Conservation (phyloP, 1,140 invertebrate species). For the Drosophila busckii region DNA sequence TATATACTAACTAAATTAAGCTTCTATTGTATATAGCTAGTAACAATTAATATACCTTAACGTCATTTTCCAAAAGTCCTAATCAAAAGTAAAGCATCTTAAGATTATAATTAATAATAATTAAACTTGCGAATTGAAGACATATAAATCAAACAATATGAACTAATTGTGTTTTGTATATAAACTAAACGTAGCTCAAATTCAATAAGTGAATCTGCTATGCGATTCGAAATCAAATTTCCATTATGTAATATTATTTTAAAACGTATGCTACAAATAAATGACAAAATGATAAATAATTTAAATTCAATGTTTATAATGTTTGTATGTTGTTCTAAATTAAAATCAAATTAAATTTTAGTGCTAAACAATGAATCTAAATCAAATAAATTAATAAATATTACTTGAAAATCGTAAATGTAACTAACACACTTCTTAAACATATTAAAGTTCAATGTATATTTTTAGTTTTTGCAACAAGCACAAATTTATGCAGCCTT, state of each 20-base stretch:
- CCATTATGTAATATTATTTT: slow-evolving; percentile 17
- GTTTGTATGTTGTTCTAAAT: slow-evolving; percentile 67
- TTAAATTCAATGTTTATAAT: slow-evolving; percentile 68
- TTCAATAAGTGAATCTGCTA: slow-evolving; percentile 35
- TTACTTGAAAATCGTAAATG: not conserved
- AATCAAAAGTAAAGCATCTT: slow-evolving; percentile 32
- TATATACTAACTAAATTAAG: slow-evolving; percentile 20
- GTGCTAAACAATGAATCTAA: slow-evolving; percentile 49
- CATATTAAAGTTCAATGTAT: too few relatives aligned
- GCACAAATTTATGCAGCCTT: slow-evolving; percentile 7
- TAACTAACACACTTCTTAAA: slow-evolving; percentile 4
- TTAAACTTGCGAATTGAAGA: slow-evolving; percentile 10
- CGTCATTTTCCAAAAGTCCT: slow-evolving; percentile 38
- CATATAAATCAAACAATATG: slow-evolving; percentile 20
- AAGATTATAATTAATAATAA: slow-evolving; percentile 11
- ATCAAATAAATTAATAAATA: slow-evolving; percentile 37
- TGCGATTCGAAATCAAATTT: slow-evolving; percentile 39
- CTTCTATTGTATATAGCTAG: slow-evolving; percentile 54
- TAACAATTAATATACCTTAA: slow-evolving; percentile 33
- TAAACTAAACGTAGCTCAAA: slow-evolving; percentile 55
- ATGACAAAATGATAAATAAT: slow-evolving; percentile 6
- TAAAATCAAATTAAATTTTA: slow-evolving; percentile 43
- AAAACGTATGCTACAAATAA: slow-evolving; percentile 23
- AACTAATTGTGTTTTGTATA: slow-evolving; percentile 48
- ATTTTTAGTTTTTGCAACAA: too few relatives aligned